Conservation (phyloP, 2,797 vertebrate species). For the Arnoldichthys spilopterus region DNA sequence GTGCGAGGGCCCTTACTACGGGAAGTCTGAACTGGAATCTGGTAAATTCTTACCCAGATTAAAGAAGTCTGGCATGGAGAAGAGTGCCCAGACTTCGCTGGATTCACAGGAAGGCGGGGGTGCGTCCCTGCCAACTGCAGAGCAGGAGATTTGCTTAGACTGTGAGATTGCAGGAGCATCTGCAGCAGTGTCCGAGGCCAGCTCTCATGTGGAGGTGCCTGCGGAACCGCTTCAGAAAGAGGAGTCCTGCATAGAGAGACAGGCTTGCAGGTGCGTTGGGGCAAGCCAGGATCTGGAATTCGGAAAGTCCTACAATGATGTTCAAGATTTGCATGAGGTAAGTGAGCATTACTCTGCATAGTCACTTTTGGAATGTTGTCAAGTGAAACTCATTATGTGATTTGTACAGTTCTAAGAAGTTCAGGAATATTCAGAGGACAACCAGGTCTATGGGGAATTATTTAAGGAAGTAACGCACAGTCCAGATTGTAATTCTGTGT, state of each 20-base stretch:
- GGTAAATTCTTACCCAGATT: slow-evolving; percentile 96
- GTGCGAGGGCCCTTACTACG: slow-evolving; percentile 95
- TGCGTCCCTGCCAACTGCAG: slow-evolving; percentile 80
- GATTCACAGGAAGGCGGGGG: slow-evolving; percentile 95
- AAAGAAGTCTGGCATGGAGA: slow-evolving; percentile 99
- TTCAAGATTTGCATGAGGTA: slow-evolving; percentile 88
- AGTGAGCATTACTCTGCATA: slow-evolving; percentile 51
- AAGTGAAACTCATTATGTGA: too few species aligned
- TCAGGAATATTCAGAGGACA: too few species aligned
- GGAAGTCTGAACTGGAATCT: slow-evolving; percentile 98
- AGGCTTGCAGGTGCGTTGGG: slow-evolving; percentile 81
- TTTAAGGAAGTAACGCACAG: too few species aligned
- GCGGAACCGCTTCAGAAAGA: slow-evolving; percentile 81
- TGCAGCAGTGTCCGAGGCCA: slow-evolving; percentile 73
- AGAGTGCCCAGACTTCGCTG: slow-evolving; percentile 99
- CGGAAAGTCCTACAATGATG: slow-evolving; percentile 83
- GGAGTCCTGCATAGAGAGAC: slow-evolving; percentile 80
- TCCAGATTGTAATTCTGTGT: too few species aligned
- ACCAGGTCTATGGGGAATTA: too few species aligned
- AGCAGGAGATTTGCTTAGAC: slow-evolving; percentile 86
- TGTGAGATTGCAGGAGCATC: slow-evolving; percentile 79
- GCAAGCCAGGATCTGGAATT: slow-evolving; percentile 82
- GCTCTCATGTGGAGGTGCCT: slow-evolving; percentile 74
- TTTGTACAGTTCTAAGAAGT: too few species aligned
- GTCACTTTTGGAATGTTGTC: too few species aligned